Evolutionary conservation across 2,888 invertebrate species (phyloP), one percentile per base, ranked within the genome.

Genomic region (Tenthredo scrophulariae): DNA sequence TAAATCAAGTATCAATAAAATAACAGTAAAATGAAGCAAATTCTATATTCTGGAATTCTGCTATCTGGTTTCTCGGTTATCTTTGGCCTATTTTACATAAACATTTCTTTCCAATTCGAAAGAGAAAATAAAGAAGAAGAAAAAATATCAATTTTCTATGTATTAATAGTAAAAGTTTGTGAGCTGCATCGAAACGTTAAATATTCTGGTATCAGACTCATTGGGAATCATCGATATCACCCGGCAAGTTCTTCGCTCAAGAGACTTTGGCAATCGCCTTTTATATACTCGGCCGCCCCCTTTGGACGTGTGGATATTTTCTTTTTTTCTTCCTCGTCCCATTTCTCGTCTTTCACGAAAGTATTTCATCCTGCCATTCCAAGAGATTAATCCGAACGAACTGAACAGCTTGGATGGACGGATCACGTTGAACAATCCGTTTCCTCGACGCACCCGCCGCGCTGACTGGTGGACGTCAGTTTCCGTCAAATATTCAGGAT

Each of bases 401-500:
- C 9, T 54, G 50, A 26, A 5, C 22, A 26, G 46, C 46, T 10
- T n/a, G 74, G 43, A 74, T 74, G n/a, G 74, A 74, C 74, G 26
- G 43, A 74, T 67, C 40, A 40, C 77, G 50, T 26, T 67, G 67
- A 67, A 33, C 54, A 54, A n/a, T 54, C 13, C 67, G 67, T 67
- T 29, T 26, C 67, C 15, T 67, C 26, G 46, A 46, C 13, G 65
- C 22, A 26, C 26, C 9, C 43, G 7, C 50, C 50, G 50, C 50
- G 79, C 15, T 22, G 58, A 58, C 50, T 26, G 26, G 33, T 18
- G 26, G 33, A 33, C 80, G 80, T 80, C 80, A 62, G 62, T 80
- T 62, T 58, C 22, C 58, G 80, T 80, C 80, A 80, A 80, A 80
- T 80, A 80, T 80, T 80, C 80, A 58, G 80, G 80, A 80, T 80